A percentile compares a stretch with the other conserved stretches of the same genome.
phyloP scores from a whole-genome alignment of 2,113 vertebrate species.

The Carassius carassius region DNA sequence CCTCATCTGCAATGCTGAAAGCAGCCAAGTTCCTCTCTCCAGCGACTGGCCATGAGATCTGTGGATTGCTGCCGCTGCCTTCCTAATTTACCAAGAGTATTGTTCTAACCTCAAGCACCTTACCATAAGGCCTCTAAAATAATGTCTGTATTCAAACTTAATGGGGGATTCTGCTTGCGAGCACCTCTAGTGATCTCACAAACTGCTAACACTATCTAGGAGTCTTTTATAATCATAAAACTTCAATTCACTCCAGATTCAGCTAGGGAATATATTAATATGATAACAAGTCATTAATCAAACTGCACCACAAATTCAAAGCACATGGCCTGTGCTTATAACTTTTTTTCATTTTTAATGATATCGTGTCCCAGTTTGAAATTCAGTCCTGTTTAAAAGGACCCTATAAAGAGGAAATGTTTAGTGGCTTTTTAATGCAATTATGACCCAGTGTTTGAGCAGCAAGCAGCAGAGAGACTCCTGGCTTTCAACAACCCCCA shows the following conservation, averaged over 20 bases:
- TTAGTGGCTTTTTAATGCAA: conserved; percentile 57
- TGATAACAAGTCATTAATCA: conserved; percentile 46
- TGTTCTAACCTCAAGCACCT: conserved; percentile 30
- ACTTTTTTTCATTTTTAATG: conserved; percentile 36
- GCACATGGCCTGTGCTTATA: conserved; percentile 32
- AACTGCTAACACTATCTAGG: conserved; percentile 17
- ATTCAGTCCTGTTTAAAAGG: conserved; percentile 15
- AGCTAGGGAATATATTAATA: conserved; percentile 37
- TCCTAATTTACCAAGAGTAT: background rate
- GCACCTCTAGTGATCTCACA: conserved; percentile 27
- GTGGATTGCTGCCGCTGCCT: background rate
- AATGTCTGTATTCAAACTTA: conserved; percentile 39
- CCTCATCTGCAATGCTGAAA: conserved; percentile 29
- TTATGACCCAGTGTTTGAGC: conserved; percentile 64
- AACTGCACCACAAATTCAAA: conserved; percentile 14
- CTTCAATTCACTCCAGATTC: conserved; percentile 20
- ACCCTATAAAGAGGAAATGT: conserved; percentile 27
- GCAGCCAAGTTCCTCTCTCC: conserved; percentile 25
- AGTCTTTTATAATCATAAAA: conserved; percentile 27
- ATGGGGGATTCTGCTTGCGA: background rate
- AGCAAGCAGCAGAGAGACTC: conserved; percentile 43
- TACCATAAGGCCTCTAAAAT: conserved; percentile 30
- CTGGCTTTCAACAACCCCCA: conserved; percentile 22
- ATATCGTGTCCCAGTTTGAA: conserved; percentile 30
- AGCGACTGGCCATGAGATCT: conserved; percentile 20